phyloP scores from a whole-genome alignment of 2,888 invertebrate genomes.

The Caradrina clavipalpis region DNA sequence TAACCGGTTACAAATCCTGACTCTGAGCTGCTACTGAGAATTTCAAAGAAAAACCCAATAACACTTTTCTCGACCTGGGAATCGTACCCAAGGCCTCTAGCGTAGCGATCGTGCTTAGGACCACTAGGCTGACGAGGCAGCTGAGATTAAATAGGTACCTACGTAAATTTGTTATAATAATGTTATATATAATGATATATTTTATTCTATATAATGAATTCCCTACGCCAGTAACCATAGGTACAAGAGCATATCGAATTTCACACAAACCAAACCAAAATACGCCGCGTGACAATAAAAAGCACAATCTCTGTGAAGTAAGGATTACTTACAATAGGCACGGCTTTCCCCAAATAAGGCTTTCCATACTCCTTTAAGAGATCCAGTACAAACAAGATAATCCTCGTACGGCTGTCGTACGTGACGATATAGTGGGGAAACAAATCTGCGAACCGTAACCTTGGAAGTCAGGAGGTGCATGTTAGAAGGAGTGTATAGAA shows the following conservation, averaged over 20 bases:
- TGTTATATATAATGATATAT: too few relatives aligned
- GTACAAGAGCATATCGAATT: conserved; percentile 43
- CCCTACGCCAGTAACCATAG: background rate
- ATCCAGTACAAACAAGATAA: conserved; percentile 71
- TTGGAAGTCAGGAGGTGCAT: conserved; percentile 65
- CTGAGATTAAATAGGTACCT: too few relatives aligned
- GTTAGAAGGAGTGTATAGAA: conserved; percentile 55
- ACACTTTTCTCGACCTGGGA: too few relatives aligned
- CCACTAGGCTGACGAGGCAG: too few relatives aligned
- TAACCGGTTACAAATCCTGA: too few relatives aligned
- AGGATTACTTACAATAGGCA: conserved; percentile 65
- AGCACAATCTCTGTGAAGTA: conserved; percentile 56
- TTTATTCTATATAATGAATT: background rate
- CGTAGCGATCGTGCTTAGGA: too few relatives aligned
- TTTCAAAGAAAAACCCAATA: too few relatives aligned
- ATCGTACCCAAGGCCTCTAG: too few relatives aligned
- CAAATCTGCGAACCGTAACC: conserved; percentile 68
- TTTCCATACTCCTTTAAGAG: conserved; percentile 57
- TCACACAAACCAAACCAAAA: conserved; percentile 43
- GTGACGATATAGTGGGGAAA: conserved; percentile 65
- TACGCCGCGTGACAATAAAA: conserved; percentile 54
- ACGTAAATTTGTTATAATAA: too few relatives aligned
- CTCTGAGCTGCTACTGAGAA: too few relatives aligned
- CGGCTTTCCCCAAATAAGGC: conserved; percentile 42
- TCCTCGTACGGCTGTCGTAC: conserved; percentile 63